Percentiles rank a stretch among this genome's conserved stretches.
phyloP scores from a whole-genome alignment of 2,797 vertebrate genomes.

The Ibycter americanus region DNA sequence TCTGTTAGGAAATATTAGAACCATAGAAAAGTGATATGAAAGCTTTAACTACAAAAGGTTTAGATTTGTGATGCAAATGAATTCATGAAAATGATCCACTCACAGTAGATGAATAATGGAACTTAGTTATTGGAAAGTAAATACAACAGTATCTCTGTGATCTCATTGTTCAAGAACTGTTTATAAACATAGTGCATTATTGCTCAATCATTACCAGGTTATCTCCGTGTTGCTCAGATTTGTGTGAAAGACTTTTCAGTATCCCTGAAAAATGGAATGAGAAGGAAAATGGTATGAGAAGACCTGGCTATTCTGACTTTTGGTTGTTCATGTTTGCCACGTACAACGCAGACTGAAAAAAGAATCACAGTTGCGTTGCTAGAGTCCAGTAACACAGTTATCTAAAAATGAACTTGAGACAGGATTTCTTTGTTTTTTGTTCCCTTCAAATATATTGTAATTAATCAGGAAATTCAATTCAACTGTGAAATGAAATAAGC shows the following conservation, averaged over 20 bases:
- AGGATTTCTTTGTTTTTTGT: not conserved
- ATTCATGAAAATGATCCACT: not conserved
- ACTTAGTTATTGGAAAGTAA: not conserved
- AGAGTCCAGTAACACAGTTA: not conserved
- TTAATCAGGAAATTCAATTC: not conserved
- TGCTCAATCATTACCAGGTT: not conserved
- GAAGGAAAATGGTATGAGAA: not conserved
- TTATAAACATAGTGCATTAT: not conserved
- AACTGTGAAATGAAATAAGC: not conserved
- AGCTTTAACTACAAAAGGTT: not conserved
- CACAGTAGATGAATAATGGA: not conserved
- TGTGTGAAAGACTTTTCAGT: not conserved
- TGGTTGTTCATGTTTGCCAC: not conserved
- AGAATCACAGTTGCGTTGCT: not conserved
- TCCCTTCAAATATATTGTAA: not conserved
- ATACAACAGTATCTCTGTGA: not conserved
- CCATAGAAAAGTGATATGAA: not conserved
- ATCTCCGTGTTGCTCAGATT: not conserved
- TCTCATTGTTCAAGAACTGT: not conserved
- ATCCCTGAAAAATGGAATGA: not conserved
- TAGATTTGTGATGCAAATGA: conserved; percentile 9
- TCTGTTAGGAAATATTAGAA: not conserved
- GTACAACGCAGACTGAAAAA: not conserved
- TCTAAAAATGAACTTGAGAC: not conserved
- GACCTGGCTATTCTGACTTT: not conserved